phyloP scores from a whole-genome alignment of 2,113 vertebrate species.

The Pavo muticus region DNA sequence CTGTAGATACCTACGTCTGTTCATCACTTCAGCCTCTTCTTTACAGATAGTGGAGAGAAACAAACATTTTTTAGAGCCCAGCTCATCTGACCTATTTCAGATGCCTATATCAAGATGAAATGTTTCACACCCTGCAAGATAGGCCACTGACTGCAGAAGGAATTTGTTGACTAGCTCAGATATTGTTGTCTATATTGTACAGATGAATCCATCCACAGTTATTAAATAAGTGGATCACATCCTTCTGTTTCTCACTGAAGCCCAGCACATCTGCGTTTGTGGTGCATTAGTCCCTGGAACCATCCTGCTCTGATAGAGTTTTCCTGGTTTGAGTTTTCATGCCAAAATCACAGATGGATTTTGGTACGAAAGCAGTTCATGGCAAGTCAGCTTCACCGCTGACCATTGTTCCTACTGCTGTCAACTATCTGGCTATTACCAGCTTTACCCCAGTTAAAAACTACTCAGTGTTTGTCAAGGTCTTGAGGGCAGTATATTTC shows the following conservation, averaged over 20 bases:
- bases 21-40: conserved; percentile 31
- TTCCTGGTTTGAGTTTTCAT: not conserved
- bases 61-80: not conserved
- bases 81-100: conserved; percentile 31
- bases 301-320: not conserved
- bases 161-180: conserved; percentile 12
- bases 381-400: not conserved
- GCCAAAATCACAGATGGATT: not conserved
- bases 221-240: conserved; percentile 18
- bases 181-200: not conserved
- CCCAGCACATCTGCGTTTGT: not conserved
- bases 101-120: conserved; percentile 38
- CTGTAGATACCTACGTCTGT: conserved; percentile 24
- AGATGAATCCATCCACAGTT: conserved; percentile 41
- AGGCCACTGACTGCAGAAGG: conserved; percentile 20
- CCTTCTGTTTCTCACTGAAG: conserved; percentile 9
- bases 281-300: not conserved
- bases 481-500: not conserved
- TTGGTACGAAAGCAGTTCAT: not conserved
- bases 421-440: not conserved
- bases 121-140: conserved; percentile 38
- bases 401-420: not conserved
- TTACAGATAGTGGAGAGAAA: not conserved
- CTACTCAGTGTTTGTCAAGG: not conserved
- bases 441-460: not conserved